phyloP scores from a whole-genome alignment of 2,113 vertebrate genomes.

The Fregata magnificens region DNA sequence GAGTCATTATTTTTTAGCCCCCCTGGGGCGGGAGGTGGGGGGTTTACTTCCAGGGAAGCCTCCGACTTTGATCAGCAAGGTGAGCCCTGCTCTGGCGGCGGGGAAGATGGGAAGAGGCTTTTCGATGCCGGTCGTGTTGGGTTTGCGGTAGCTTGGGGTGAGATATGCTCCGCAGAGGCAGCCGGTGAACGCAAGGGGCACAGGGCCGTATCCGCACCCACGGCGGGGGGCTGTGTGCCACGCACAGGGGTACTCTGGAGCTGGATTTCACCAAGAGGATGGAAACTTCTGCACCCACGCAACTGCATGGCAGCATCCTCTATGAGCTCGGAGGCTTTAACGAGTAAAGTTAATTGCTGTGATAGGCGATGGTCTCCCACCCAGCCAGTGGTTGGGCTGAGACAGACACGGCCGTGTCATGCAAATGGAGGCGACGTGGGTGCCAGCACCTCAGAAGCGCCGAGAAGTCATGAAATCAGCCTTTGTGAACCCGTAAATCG shows the following conservation, averaged over 20 bases:
- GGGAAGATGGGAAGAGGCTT: neutral
- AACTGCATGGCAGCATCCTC: neutral
- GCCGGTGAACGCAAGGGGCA: accelerated
- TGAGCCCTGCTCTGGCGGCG: neutral
- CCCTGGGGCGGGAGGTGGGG: neutral
- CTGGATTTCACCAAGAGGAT: neutral
- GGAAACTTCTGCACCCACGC: neutral
- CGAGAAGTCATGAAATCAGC: neutral
- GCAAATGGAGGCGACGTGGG: neutral
- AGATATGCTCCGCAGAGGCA: neutral
- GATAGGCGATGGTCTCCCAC: neutral
- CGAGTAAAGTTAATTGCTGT: neutral
- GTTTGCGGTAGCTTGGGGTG: neutral
- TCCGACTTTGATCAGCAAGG: neutral
- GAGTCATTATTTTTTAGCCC: slow-evolving; percentile 9
- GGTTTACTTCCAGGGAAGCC: neutral
- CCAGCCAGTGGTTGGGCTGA: neutral
- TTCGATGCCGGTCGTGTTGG: neutral
- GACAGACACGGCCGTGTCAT: neutral
- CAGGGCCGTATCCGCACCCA: accelerated
- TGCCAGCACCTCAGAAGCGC: neutral
- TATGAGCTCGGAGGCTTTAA: neutral
- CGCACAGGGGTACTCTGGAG: neutral
- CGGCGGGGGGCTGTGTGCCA: neutral
- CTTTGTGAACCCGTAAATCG: neutral